Conservation (phyloP, 2,888 invertebrate genomes). For the Lycia hirtaria region DNA sequence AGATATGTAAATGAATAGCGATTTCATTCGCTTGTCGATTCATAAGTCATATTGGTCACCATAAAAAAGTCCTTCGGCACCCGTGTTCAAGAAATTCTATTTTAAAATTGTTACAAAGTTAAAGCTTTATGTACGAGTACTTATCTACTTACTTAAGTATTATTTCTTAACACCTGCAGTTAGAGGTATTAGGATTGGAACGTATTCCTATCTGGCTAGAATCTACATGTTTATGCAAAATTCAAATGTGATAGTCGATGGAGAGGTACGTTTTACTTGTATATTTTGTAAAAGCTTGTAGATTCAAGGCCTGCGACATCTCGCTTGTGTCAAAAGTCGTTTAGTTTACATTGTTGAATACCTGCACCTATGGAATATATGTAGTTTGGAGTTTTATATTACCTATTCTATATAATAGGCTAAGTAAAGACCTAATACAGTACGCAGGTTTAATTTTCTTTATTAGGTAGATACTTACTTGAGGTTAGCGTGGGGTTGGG, state of each 20-base stretch:
- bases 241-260: constrained; percentile 61
- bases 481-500: constrained; percentile 20
- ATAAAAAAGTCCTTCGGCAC: too few species aligned
- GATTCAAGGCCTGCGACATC: constrained; percentile 77
- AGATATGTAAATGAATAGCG: too few species aligned
- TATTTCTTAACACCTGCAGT: constrained; percentile 19
- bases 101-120: too few species aligned
- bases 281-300: constrained; percentile 65
- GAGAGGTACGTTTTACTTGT: constrained; percentile 55
- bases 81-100: too few species aligned
- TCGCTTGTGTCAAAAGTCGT: constrained; percentile 72
- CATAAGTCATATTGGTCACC: too few species aligned
- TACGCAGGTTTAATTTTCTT: constrained; percentile 33
- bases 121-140: too few species aligned
- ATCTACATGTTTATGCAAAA: constrained; percentile 48
- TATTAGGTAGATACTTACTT: too few species aligned
- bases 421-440: constrained; percentile 48
- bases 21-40: too few species aligned
- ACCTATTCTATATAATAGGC: neutral
- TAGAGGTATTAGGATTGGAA: constrained; percentile 25
- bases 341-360: constrained; percentile 72
- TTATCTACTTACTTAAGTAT: neutral
- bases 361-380: constrained; percentile 61
- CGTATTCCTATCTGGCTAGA: constrained; percentile 29
- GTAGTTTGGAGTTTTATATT: constrained; percentile 53